Evolutionary conservation across 2,797 vertebrate genomes (phyloP), one percentile per base, ranked within the genome.

Genomic region (Phalanger gymnotis): DNA sequence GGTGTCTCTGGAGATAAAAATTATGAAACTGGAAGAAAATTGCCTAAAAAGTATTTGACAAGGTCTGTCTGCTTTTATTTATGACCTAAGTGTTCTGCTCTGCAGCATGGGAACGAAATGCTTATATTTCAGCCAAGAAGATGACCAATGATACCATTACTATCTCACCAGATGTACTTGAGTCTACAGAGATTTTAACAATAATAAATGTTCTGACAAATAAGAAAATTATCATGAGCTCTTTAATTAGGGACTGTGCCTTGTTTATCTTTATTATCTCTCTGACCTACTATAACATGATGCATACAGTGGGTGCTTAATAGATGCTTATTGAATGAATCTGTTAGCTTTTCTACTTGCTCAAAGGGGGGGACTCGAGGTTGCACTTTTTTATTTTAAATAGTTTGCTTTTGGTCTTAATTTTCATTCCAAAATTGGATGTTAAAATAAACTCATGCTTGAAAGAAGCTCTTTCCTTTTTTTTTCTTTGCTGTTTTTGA

Each of bases 21-120:
- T 92, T 92, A 92, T 14, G 51, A 95, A 93, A 91, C 40, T 94
- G 92, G 89, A 40, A 52, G 4, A 40, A 94, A 94, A 16, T 93
- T 19, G 19, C 19, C 73, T 90, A 4, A n/a, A 66, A 73, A 54
- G 40, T 54, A 92, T 52, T 89, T 95, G 51, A 54, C 55, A 22
- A 61, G 53, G 73, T 56, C 93, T 94, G 16, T 92, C 51, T 55
- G 27, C 73, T 52, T 90, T 40, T 58, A 34, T 87, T 30, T 66
- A 12, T 87, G 10, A 51, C 9, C 9, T 87, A 87, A 87, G 22
- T 10, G 40, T 11, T 9, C 22, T 47, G 22, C 27, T 40, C 73
- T 27, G 40, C 73, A 47, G 40, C 73, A 51, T 27, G 9, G 13
- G 13, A 51, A 87, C 51, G 40, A 87, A 87, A 51, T 87, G 7